These are phyloP conservation scores for Aradophagus sp. DNA, from an alignment of 1,140 invertebrate species.

Conservation along the genomic window DNA sequence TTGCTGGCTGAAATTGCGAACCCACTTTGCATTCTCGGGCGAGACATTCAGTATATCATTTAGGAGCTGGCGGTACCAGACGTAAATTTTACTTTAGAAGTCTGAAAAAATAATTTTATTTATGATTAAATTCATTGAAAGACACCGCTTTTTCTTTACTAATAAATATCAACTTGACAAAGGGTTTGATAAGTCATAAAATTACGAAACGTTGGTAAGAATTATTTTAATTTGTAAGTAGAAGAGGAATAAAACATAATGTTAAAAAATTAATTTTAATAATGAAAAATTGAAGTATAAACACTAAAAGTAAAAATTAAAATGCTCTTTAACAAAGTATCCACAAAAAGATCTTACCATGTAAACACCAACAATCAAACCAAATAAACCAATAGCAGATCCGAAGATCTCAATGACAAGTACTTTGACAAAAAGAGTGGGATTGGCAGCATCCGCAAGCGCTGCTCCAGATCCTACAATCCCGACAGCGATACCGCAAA, in stretches of 20 bases:
- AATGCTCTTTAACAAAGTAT: too few species aligned
- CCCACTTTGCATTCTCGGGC: too few species aligned
- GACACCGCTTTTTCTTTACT: too few species aligned
- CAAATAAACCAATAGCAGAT: conserved; percentile 97
- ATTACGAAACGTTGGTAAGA: too few species aligned
- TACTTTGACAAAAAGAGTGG: conserved; percentile 96
- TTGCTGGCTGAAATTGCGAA: conserved; percentile 21
- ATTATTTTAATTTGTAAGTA: too few species aligned
- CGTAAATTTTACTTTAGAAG: conserved; percentile 75
- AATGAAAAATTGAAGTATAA: too few species aligned
- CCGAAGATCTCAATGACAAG: conserved; percentile 99
- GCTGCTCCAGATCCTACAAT: conserved; percentile 97
- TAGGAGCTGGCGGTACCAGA: neutral
- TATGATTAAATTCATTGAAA: too few species aligned
- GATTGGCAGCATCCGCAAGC: conserved; percentile 95
- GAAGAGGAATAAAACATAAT: neutral
- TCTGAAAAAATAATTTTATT: conserved; percentile 63
- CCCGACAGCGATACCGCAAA: conserved; percentile 96
- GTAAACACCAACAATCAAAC: conserved; percentile 98
- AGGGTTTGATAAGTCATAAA: too few species aligned
- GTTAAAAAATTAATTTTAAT: neutral
- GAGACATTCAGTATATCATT: conserved; percentile 3
- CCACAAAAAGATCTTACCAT: conserved; percentile 77
- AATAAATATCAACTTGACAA: too few species aligned
- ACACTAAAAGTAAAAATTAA: too few species aligned